Base-by-base conservation (phyloP, 2,888 invertebrate species). In the Drosophila basisetae region DNA sequence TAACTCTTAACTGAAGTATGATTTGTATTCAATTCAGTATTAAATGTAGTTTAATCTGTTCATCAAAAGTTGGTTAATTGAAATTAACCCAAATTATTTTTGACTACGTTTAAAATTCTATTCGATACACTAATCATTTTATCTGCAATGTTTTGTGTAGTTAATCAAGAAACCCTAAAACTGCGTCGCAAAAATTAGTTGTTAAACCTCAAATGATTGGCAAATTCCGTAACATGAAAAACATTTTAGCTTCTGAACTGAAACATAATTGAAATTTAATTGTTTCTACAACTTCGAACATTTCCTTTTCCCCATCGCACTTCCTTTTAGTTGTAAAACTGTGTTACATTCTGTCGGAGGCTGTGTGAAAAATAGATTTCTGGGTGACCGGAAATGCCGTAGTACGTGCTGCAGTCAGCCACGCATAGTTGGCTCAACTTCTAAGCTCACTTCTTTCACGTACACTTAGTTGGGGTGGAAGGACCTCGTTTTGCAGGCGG, bases 291-390 rank as follows among this genome's bases (percentile, higher is more conserved):
- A 25, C 39, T 60, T 67, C 10, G 47, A 61, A 16, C 39, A 69
- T 43, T 53, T 63, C 31, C 41, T 39, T 58, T 47, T 39, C 13
- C 30, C 22, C 9, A 28, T n/a, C 13, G 47, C 53, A 67, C 53
- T 68, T 68, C 31, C 53, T 4, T 50, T 7, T n/a, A 4, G 39
- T 39, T 39, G 39, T 49, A 16, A 62, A 52, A n/a, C 9, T 41
- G 43, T 52, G 33, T 22, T 37, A 30, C 55, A 25, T 41, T 41
- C 22, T 18, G 11, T 18, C n/a, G 39, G 37, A 54, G 53, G 39
- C 28, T 35, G 33, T 37, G 56, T 64, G 53, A 64, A 70, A 70
- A 70, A 72, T 72, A 49, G 70, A 70, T 70, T 72, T 72, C 39
- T 25, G 22, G 70, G 39, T 59, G 64, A 59, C 54, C 64, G 70